Base-by-base conservation (phyloP, 1,140 invertebrate species). In the fruit fly (Drosophila melanogaster) region DNA sequence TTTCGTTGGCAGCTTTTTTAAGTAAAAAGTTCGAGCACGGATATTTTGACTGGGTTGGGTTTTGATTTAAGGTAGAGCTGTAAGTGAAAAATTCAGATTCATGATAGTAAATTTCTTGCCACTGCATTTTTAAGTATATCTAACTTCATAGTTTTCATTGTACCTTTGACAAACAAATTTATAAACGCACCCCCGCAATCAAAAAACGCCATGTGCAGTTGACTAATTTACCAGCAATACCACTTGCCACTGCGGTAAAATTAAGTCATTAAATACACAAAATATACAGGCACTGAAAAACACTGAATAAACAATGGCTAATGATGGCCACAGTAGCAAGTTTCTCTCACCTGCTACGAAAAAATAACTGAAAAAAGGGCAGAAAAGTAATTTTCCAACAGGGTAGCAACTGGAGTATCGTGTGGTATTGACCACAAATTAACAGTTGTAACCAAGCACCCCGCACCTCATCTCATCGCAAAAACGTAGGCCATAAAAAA, bases 381-480 rank as follows among this genome's bases (percentile, higher is more conserved):
- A 46, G 43, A 54, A 75, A 53, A 59, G 72, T 77, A 76, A 76
- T 76, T 76, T 70, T 75, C 70, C 49, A 60, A 56, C 56, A 77
- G 58, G 75, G 64, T 53, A 77, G 56, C 51, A 75, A 67, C 60
- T 72, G 51, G 43, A 57, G 43, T 65, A 69, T 24, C 70, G 43
- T 76, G 56, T 79, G 70, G 79, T 87, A 86, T 86, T 86, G 83
- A 86, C 83, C 83, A 86, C 84, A 86, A 86, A 87, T 86, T 86
- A 86, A 86, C 83, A 86, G 83, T 86, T 87, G 83, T 78, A 86
- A 66, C 81, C 72, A 77, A 75, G 69, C 61, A 43, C 53, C 50
- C 56, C 60, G 12, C 57, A 44, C 65, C 74, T 40, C 65, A 64
- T 64, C 74, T 56, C 70, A 67, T 54, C 61, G 37, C 47, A 38